Base-by-base conservation (phyloP, 2,113 vertebrate genomes). In the Corythornis cristatus region DNA sequence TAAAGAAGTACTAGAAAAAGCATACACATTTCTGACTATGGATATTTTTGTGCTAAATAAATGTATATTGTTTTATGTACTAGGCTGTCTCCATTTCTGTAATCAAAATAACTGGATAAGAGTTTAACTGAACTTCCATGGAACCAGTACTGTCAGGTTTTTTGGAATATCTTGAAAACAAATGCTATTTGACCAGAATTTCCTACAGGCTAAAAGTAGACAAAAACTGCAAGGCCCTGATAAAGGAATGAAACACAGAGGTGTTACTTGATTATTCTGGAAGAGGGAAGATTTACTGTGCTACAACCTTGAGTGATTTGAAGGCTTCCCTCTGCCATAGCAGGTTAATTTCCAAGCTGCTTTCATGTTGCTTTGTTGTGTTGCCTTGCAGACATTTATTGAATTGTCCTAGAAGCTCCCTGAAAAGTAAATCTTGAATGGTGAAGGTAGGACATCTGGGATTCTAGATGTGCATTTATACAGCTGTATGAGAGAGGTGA, bases 41-140 rank as follows among this genome's bases (percentile, higher is more conserved):
- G 16, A 84, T 33, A 22, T 70, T 83, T 54, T 79, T 84, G 62
- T 86, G 92, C 70, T 93, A 40, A 97, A 95, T 97, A 97, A 96
- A 96, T 56, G 4, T 57, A 9, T 92, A 61, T 60, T 65, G 72
- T 62, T 91, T 93, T 95, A 74, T 50, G 46, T 81, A 83, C 45
- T 65, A 56, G 40, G 4, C 46, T 86, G 33, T 70, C 29, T 92
- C 43, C 7, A 7, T 90, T 60, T 31, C 16, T 85, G 51, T 66
- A 85, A 83, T 51, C 11, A 15, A 11, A 60, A 31, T 72, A 42
- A 22, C 13, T 88, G 45, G 15, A 14, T 75, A 62, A 17, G 6
- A 37, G 4, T 78, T 74, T 64, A 53, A 48, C 40, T 90, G 31
- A 75, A 43, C 4, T 4, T 62, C 14, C 12, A 3, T 2, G 22